Conservation (phyloP, 2,888 invertebrate genomes). For the Drosophila siamana region DNA sequence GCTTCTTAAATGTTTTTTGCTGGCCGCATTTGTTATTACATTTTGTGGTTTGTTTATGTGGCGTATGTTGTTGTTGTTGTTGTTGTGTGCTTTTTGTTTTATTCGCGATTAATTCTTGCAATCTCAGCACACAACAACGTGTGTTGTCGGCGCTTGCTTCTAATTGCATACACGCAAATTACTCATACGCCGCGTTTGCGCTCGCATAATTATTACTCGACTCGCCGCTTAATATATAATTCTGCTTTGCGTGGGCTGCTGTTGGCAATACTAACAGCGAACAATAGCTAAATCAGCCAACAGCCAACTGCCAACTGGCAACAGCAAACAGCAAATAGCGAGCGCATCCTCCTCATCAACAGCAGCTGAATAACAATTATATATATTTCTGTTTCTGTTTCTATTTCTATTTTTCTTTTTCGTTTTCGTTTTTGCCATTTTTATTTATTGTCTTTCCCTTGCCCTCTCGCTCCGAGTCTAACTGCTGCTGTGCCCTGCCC, state of each 20-base stretch:
- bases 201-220: conserved; percentile 73
- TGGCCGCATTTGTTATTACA: conserved; percentile 72
- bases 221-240: conserved; percentile 44
- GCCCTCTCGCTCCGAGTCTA: background rate
- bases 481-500: conserved; percentile 46
- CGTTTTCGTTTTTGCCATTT: conserved; percentile 47
- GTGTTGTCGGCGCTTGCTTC: conserved; percentile 62
- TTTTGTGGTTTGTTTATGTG: conserved; percentile 45
- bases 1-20: conserved; percentile 38
- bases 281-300: conserved; percentile 31
- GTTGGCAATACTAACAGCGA: conserved; percentile 18
- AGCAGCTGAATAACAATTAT: conserved; percentile 70
- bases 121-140: conserved; percentile 69
- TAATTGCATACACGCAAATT: conserved; percentile 71
- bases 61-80: too few species aligned
- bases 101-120: conserved; percentile 69
- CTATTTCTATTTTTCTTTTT: conserved; percentile 6
- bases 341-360: conserved; percentile 61
- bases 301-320: background rate
- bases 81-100: conserved; percentile 17
- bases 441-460: conserved; percentile 61
- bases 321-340: conserved; percentile 60
- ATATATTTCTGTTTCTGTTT: conserved; percentile 22
- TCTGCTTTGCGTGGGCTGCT: conserved; percentile 44
- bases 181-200: conserved; percentile 73